Evolutionary conservation across 2,797 vertebrate species (phyloP), one percentile per base, ranked within the genome.

Genomic region (Silurus aristotelis): DNA sequence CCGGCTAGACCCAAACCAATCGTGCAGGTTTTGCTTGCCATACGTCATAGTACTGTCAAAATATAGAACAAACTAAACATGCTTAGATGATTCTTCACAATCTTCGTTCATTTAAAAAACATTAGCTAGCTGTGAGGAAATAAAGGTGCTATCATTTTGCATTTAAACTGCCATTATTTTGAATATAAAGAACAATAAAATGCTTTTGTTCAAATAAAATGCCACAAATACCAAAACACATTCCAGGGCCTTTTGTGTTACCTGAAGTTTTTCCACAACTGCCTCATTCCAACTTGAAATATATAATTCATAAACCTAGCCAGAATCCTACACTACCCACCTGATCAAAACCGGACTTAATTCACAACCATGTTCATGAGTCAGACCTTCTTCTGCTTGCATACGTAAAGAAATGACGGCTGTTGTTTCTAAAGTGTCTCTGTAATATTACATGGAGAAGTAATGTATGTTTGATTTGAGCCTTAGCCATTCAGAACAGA

Each of bases 281-380:
- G 48, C 58, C 70, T 82, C 22, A 31, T 75, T 58, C 61, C 60
- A 48, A 52, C 61, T 5, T 75, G 9, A 20, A 80, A 79, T 25
- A 83, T 79, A 60, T 27, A 77, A 60, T 60, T 60, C 20, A 66
- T 25, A 71, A 82, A 52, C 10, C 79, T 75, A 82, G 27, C 73
- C 68, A 70, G 27, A 27, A 82, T 58, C 56, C 70, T 67, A 20
- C 22, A 46, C 60, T 68, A 64, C 78, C 70, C 20, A 81, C 60
- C 48, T 19, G 64, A 20, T 64, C 84, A 55, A 48, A 73, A 58
- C 52, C 70, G 43, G 31, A 63, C 43, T 55, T 84, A 70, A 80
- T 73, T 81, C 68, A 79, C 77, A 85, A 46, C 70, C 61, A 66
- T 43, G 20, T 52, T 78, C 14, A 63, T 83, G 64, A 77, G 52